These are phyloP conservation scores for Sebastes taczanowskii DNA, from an alignment of 2,797 vertebrate species.

Conservation along the genomic window DNA sequence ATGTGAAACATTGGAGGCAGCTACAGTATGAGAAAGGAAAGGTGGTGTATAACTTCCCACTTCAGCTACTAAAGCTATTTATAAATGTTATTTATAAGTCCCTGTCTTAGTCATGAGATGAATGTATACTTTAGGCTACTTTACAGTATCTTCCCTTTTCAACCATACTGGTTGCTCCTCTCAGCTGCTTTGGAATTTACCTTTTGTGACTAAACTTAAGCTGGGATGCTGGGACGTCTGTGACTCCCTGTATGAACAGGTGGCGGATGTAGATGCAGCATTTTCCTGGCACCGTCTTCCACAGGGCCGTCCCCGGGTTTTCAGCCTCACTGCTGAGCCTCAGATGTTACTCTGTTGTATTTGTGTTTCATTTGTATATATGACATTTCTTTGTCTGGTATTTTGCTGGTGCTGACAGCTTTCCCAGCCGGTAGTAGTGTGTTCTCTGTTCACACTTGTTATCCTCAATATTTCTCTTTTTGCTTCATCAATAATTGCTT, in stretches of 20 bases:
- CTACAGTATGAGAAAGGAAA: background rate
- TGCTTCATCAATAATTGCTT: conserved; percentile 18
- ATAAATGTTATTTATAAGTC: background rate
- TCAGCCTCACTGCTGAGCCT: conserved; percentile 39
- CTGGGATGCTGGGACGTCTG: conserved; percentile 28
- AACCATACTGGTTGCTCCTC: background rate
- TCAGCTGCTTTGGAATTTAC: conserved; percentile 35
- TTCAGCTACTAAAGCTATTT: background rate
- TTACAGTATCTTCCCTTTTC: background rate
- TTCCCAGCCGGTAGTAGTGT: background rate
- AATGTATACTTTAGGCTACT: conserved; percentile 2
- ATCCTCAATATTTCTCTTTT: conserved; percentile 11
- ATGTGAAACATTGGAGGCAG: background rate
- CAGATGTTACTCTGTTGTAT: conserved; percentile 30
- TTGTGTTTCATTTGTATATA: conserved; percentile 20
- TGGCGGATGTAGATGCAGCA: conserved; percentile 39
- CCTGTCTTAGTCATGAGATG: conserved; percentile 1
- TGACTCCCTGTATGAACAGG: conserved; percentile 52
- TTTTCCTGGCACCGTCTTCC: conserved; percentile 44
- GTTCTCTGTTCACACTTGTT: background rate
- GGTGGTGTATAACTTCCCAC: background rate
- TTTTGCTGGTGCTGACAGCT: conserved; percentile 3
- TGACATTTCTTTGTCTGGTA: conserved; percentile 16
- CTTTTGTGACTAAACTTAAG: conserved; percentile 44
- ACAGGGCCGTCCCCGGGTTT: conserved; percentile 17